Conservation (phyloP, 2,113 vertebrate species). For the Puntigrus tetrazona region DNA sequence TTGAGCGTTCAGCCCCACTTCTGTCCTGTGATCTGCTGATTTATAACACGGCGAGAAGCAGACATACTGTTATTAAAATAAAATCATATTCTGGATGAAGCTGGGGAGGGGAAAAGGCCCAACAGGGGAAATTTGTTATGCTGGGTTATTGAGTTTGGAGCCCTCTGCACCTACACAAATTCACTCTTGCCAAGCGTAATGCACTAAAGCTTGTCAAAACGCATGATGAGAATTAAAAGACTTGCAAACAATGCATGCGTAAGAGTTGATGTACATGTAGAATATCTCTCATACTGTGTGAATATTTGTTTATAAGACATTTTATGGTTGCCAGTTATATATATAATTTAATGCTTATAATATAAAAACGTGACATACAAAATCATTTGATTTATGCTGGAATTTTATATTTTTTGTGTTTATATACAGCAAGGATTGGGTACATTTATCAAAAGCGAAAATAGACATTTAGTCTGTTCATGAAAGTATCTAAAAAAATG, state of each 20-base stretch:
- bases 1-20: slow-evolving; percentile 81
- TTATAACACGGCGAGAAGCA: slow-evolving; percentile 88
- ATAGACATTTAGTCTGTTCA: background rate
- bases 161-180: slow-evolving; percentile 53
- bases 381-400: background rate
- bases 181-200: slow-evolving; percentile 6
- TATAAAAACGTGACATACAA: no score
- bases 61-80: slow-evolving; percentile 96
- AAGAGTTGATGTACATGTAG: background rate
- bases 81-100: slow-evolving; percentile 79
- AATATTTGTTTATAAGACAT: background rate
- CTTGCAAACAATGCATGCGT: background rate
- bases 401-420: background rate
- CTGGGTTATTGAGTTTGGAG: slow-evolving; percentile 55
- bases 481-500: background rate
- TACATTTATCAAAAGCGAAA: background rate
- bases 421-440: background rate
- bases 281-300: background rate
- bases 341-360: background rate
- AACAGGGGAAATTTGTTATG: slow-evolving; percentile 66
- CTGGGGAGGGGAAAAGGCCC: slow-evolving; percentile 26
- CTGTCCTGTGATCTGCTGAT: slow-evolving; percentile 90
- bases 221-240: background rate
- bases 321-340: no score
- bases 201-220: slow-evolving; percentile 6